Base-by-base conservation (phyloP, 2,888 invertebrate species). In the Agonopterix arenella region DNA sequence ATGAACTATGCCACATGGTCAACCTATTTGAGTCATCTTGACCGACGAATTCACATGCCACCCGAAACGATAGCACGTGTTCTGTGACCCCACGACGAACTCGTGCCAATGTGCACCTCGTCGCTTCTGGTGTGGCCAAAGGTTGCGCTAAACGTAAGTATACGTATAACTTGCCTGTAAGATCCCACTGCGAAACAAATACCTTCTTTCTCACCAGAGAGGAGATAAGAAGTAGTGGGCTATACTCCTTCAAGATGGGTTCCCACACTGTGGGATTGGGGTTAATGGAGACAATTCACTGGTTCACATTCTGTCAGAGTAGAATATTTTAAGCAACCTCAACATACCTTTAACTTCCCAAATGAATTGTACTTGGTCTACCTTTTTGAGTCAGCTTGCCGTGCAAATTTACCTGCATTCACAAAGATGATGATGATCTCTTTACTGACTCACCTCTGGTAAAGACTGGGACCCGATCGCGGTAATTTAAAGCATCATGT, bases 21-120 rank as follows among this genome's bases (percentile, higher is more conserved):
- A n/a, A n/a, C n/a, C n/a, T n/a, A n/a, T n/a, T n/a, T n/a, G n/a
- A n/a, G n/a, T n/a, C n/a, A n/a, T n/a, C n/a, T n/a, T n/a, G n/a
- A n/a, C n/a, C n/a, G n/a, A n/a, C 83, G 94, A 94, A 67, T 89
- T 90, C 70, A 90, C 90, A 56, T 96, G 96, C 86, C 93, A 92
- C 80, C 84, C 93, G 4, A 90, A 91, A 61, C 90, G 96, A 61
- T 86, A 92, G 69, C 95, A 96, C 84, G 96, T 95, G 68, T 90
- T 84, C 88, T 96, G 96, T 82, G 94, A 96, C 81, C 91, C 92
- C 52, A 82, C 89, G 62, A 92, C 92, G 50, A 89, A 90, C 52
- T 84, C 90, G 57, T 96, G 96, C 84, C 93, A 94, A 74, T 96
- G 96, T 80, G 68, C 94, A 93, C 80, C 94, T 96, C n/a, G 96